phyloP scores from a whole-genome alignment of 2,113 vertebrate genomes.

The Psephotus haematonotus region DNA sequence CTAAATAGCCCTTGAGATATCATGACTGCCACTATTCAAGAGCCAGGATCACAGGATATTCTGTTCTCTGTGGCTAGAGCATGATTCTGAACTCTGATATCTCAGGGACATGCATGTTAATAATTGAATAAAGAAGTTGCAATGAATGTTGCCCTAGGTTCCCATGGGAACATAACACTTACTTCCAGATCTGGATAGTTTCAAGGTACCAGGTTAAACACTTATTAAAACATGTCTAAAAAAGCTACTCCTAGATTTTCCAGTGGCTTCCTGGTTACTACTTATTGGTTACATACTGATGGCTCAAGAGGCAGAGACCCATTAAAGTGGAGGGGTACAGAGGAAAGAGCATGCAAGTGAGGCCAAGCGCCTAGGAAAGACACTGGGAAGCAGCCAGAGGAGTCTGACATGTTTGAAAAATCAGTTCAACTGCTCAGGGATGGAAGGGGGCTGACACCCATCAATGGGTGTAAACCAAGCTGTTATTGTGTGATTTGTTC shows the following conservation, averaged over 20 bases:
- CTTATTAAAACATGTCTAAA: neutral
- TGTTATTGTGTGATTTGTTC: neutral
- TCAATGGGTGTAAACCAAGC: neutral
- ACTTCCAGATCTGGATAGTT: neutral
- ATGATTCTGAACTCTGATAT: neutral
- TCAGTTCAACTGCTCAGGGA: neutral
- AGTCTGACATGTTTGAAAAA: neutral
- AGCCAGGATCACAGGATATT: neutral
- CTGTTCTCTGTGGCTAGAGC: neutral
- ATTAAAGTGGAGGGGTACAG: neutral
- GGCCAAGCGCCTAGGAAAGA: neutral
- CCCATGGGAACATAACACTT: constrained; percentile 14
- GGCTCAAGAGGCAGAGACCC: neutral
- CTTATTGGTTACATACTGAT: neutral
- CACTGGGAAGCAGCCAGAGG: neutral
- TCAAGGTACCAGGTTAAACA: neutral
- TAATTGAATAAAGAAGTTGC: neutral
- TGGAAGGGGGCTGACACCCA: neutral
- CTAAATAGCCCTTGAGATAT: neutral
- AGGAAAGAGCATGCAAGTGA: neutral
- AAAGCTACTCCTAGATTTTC: neutral
- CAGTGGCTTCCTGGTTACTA: neutral
- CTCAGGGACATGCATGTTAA: neutral
- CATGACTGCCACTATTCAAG: neutral
- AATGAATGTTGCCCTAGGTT: neutral